Evolutionary conservation across 2,888 invertebrate species (phyloP).

Genomic region (Aspidiotus destructor): DNA sequence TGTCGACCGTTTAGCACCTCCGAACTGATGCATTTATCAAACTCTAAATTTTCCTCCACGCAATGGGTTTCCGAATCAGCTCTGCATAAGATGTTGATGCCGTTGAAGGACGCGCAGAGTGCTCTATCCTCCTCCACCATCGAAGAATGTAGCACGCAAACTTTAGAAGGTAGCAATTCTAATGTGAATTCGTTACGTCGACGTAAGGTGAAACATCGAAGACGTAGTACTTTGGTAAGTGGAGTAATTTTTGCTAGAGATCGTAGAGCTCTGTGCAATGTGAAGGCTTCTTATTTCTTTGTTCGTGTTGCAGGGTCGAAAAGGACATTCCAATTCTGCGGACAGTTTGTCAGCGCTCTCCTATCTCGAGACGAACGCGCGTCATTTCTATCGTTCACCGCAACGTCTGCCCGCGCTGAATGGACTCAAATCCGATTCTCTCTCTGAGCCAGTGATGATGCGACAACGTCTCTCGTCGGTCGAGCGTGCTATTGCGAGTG

Average conservation of each 20-base stretch:
- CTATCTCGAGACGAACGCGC: slow-evolving; percentile 39
- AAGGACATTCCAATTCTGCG: slow-evolving; percentile 50
- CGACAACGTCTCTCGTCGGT: slow-evolving; percentile 44
- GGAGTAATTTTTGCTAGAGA: neutral
- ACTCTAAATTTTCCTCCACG: slow-evolving; percentile 41
- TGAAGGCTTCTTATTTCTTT: neutral
- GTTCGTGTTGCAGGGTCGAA: slow-evolving; percentile 42
- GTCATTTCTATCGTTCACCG: slow-evolving; percentile 23
- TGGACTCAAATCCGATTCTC: slow-evolving; percentile 60
- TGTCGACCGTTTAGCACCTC: slow-evolving; percentile 79
- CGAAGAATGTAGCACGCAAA: slow-evolving; percentile 43
- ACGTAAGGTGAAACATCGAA: slow-evolving; percentile 44
- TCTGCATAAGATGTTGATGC: slow-evolving; percentile 50
- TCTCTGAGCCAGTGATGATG: slow-evolving; percentile 53
- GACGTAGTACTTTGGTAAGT: slow-evolving; percentile 40
- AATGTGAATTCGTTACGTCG: slow-evolving; percentile 44
- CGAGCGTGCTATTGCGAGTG: slow-evolving; percentile 34
- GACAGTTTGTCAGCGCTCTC: slow-evolving; percentile 43
- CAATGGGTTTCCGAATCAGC: slow-evolving; percentile 81
- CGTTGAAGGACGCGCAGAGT: slow-evolving; percentile 33
- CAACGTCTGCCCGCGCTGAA: neutral
- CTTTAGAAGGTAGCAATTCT: slow-evolving; percentile 40
- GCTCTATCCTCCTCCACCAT: slow-evolving; percentile 48
- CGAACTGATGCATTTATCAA: slow-evolving; percentile 58
- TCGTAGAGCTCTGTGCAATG: neutral